These are phyloP conservation scores for Antennarius maculatus DNA, from an alignment of 2,797 vertebrate species.

Conservation along the genomic window DNA sequence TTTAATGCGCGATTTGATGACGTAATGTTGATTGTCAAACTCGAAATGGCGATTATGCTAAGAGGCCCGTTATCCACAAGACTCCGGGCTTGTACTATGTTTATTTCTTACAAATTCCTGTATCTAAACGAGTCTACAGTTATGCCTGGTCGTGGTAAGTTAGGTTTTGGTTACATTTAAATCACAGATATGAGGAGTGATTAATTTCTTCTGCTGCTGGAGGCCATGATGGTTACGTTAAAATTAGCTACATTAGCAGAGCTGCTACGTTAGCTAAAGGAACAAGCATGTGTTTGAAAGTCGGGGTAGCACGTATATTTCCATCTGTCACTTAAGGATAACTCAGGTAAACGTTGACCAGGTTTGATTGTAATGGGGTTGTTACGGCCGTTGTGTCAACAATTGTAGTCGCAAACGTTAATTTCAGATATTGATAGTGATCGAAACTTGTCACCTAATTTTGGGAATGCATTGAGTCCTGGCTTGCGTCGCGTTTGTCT, in stretches of 20 bases:
- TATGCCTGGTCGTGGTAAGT: slow-evolving; percentile 35
- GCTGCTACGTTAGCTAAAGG: slow-evolving; percentile 2
- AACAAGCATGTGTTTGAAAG: slow-evolving; percentile 3
- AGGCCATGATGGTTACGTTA: slow-evolving; percentile 7
- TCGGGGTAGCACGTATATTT: neutral
- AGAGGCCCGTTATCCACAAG: slow-evolving; percentile 62
- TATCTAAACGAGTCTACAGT: neutral
- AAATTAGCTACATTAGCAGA: slow-evolving; percentile 46
- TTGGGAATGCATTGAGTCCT: too few relatives aligned
- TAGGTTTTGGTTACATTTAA: accelerated
- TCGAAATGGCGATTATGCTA: slow-evolving; percentile 81
- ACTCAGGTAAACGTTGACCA: too few relatives aligned
- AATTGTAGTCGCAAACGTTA: too few relatives aligned
- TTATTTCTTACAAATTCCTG: neutral
- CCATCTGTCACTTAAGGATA: neutral
- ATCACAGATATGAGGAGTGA: neutral
- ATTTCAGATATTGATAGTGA: too few relatives aligned
- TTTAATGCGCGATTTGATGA: slow-evolving; percentile 97
- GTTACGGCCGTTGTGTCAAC: too few relatives aligned
- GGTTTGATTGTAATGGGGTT: too few relatives aligned
- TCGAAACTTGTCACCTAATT: too few relatives aligned
- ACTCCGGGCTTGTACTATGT: neutral
- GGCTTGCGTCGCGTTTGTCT: too few relatives aligned
- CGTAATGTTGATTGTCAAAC: slow-evolving; percentile 86
- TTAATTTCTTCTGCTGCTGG: neutral